A percentile compares a stretch with the other conserved stretches of the same genome.
Evolutionary conservation across 2,113 vertebrate species (phyloP).

Genomic region (Carlito syrichta): DNA sequence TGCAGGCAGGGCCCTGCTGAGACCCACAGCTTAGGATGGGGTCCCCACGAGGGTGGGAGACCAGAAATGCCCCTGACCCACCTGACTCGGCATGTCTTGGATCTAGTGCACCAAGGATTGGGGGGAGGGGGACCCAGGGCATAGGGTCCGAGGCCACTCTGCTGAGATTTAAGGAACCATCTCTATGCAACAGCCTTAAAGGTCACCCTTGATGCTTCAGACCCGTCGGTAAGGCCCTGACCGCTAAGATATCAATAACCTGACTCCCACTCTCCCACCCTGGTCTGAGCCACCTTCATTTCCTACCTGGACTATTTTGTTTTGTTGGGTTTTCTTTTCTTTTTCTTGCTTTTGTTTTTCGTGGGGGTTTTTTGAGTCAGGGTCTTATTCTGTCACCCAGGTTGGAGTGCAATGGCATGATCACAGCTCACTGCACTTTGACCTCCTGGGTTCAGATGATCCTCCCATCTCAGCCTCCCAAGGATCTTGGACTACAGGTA

Average conservation of each 20-base stretch:
- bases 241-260: neutral
- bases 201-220: accelerated
- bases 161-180: neutral
- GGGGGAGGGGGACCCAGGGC: neutral
- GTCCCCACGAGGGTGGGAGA: neutral
- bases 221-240: neutral
- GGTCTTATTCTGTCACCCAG: too few species aligned
- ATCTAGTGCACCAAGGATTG: neutral
- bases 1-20: accelerated
- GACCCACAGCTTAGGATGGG: neutral
- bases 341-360: too few species aligned
- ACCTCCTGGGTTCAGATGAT: too few species aligned
- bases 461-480: too few species aligned
- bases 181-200: accelerated
- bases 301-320: neutral
- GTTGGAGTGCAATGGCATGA: too few species aligned
- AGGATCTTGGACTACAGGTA: too few species aligned
- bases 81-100: neutral
- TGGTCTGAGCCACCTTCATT: neutral
- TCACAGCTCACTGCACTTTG: too few species aligned
- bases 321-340: too few species aligned
- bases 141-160: neutral
- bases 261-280: neutral
- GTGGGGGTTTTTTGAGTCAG: too few species aligned
- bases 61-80: neutral